phyloP scores from a whole-genome alignment of 2,113 vertebrate genomes.

The Gavia stellata region DNA sequence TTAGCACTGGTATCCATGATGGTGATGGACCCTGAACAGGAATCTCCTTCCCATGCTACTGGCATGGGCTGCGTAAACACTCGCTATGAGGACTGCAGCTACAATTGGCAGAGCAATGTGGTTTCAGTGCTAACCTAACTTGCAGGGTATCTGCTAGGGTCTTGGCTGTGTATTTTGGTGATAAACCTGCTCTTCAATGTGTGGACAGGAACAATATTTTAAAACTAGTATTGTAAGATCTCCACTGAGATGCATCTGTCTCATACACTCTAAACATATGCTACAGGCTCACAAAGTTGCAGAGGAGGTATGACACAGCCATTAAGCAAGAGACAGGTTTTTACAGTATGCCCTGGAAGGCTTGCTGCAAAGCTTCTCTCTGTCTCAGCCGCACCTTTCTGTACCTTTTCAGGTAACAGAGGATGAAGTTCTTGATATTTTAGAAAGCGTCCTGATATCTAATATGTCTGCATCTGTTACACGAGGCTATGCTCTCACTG shows the following conservation, averaged over 20 bases:
- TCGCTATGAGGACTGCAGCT: not conserved
- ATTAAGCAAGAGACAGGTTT: not conserved
- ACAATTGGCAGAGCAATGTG: not conserved
- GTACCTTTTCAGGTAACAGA: constrained; percentile 85
- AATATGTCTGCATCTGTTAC: constrained; percentile 95
- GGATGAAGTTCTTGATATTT: constrained; percentile 97
- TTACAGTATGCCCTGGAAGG: not conserved
- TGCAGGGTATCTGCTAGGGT: not conserved
- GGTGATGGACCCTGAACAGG: not conserved
- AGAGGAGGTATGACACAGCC: not conserved
- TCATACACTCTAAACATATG: not conserved
- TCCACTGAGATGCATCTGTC: not conserved
- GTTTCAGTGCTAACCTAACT: not conserved
- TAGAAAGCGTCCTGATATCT: constrained; percentile 95
- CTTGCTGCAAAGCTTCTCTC: not conserved
- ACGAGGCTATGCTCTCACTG: constrained; percentile 93
- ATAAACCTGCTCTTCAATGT: not conserved
- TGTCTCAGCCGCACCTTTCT: not conserved
- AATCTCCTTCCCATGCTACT: not conserved
- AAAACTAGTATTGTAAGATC: not conserved
- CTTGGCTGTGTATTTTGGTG: not conserved
- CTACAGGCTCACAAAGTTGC: not conserved
- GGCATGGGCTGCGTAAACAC: not conserved
- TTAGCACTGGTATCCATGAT: not conserved
- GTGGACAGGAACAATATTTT: not conserved